Conservation (phyloP, 2,888 invertebrate species). For the Calliopum simillimum region DNA sequence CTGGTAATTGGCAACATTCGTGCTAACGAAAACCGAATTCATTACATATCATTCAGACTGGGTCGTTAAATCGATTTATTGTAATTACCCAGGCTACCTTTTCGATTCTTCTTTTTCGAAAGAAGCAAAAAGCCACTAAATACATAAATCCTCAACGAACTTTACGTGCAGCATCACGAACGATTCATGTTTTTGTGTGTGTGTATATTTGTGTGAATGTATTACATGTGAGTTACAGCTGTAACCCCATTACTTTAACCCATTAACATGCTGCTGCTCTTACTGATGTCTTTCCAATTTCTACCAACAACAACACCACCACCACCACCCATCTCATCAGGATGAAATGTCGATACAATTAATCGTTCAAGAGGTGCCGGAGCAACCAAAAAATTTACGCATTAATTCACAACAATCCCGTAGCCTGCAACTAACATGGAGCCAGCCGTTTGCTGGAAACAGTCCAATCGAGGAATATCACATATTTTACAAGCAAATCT, state of each 20-base stretch:
- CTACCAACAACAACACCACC: too few relatives aligned
- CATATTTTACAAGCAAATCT: conserved; percentile 87
- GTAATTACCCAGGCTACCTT: not conserved
- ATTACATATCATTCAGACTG: too few relatives aligned
- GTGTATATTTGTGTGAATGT: not conserved
- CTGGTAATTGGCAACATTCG: too few relatives aligned
- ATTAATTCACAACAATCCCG: conserved; percentile 88
- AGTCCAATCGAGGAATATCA: conserved; percentile 90
- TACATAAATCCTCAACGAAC: not conserved
- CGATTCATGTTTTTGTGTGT: not conserved
- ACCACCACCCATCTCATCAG: conserved; percentile 48
- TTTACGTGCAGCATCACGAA: not conserved
- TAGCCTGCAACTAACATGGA: conserved; percentile 88
- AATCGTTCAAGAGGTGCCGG: conserved; percentile 91
- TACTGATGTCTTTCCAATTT: conserved; percentile 12
- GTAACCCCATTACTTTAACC: not conserved
- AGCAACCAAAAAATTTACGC: conserved; percentile 87
- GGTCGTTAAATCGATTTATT: not conserved
- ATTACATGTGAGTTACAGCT: not conserved
- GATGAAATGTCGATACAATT: conserved; percentile 92
- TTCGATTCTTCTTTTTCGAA: too few relatives aligned
- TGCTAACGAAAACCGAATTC: too few relatives aligned
- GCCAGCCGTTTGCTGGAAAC: conserved; percentile 88
- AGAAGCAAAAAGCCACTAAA: too few relatives aligned
- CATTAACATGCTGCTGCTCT: not conserved